phyloP scores from a whole-genome alignment of 2,113 vertebrate genomes.

The Dinomys branickii region DNA sequence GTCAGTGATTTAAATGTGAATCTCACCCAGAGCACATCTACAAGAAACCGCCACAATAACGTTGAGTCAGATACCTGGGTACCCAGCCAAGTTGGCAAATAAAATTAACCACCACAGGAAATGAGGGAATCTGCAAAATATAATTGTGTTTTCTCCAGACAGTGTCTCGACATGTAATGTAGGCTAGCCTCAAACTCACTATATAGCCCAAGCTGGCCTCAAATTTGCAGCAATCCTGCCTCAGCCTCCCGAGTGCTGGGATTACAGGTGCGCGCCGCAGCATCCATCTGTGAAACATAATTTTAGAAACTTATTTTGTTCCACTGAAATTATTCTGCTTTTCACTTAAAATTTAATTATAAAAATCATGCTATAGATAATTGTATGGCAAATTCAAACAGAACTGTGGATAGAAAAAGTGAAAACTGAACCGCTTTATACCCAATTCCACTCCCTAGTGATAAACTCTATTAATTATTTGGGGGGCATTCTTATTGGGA shows the following conservation, averaged over 20 bases:
- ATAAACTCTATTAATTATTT: background rate
- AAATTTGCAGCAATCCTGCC: background rate
- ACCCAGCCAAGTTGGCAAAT: background rate
- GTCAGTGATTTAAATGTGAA: background rate
- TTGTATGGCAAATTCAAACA: background rate
- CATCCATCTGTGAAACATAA: background rate
- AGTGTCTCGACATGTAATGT: background rate
- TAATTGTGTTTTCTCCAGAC: background rate
- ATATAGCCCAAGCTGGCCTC: background rate
- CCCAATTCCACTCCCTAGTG: background rate
- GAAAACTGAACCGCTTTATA: background rate
- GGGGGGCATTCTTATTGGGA: no score
- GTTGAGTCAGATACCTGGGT: background rate
- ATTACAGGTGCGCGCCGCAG: background rate
- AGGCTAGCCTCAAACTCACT: background rate
- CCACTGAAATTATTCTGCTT: background rate
- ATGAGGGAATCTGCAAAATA: background rate
- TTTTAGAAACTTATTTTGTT: conserved; percentile 4
- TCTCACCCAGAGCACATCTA: background rate
- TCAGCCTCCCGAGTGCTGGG: background rate
- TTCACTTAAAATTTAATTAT: background rate
- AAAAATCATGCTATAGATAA: background rate
- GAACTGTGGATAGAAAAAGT: background rate
- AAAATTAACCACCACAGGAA: background rate
- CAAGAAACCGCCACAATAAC: background rate